A percentile compares a stretch with the other conserved stretches of the same genome.
Evolutionary conservation across 2,888 invertebrate species (phyloP).

Genomic region (Pardosa pseudoannulata): DNA sequence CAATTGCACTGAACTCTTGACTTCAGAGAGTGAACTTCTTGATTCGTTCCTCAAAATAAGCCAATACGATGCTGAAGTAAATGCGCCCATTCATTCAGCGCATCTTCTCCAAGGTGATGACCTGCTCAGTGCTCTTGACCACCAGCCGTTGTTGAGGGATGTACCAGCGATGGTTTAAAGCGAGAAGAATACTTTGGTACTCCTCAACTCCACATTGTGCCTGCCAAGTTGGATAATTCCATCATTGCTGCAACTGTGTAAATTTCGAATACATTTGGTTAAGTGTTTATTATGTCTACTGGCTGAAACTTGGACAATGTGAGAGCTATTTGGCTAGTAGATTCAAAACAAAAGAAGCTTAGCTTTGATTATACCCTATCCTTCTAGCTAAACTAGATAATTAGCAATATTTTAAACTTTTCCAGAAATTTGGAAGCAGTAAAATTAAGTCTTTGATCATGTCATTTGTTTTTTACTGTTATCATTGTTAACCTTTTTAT

Average conservation of each 20-base stretch:
- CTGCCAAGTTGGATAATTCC: constrained; percentile 57
- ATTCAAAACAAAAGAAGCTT: constrained; percentile 30
- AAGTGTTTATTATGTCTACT: constrained; percentile 5
- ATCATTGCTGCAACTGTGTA: constrained; percentile 42
- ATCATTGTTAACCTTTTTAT: no score
- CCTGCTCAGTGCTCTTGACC: constrained; percentile 62
- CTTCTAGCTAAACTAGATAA: constrained; percentile 46
- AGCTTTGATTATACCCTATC: constrained; percentile 21
- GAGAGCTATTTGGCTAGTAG: constrained; percentile 33
- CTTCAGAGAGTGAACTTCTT: constrained; percentile 56
- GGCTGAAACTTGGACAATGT: constrained; percentile 16
- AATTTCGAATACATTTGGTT: constrained; percentile 27
- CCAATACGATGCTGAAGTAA: constrained; percentile 61
- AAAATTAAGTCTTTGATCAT: no score
- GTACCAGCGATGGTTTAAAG: constrained; percentile 42
- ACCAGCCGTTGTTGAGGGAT: constrained; percentile 48
- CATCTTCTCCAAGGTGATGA: constrained; percentile 58
- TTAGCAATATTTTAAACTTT: no score
- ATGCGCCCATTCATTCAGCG: constrained; percentile 51
- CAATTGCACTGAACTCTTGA: constrained; percentile 22
- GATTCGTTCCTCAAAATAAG: constrained; percentile 55
- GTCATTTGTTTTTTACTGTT: no score
- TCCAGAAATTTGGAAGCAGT: no score
- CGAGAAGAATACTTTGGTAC: not conserved
- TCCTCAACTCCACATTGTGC: constrained; percentile 45